Conservation (phyloP, 92 coral and sea anemone species). For the Montipora capitata region DNA sequence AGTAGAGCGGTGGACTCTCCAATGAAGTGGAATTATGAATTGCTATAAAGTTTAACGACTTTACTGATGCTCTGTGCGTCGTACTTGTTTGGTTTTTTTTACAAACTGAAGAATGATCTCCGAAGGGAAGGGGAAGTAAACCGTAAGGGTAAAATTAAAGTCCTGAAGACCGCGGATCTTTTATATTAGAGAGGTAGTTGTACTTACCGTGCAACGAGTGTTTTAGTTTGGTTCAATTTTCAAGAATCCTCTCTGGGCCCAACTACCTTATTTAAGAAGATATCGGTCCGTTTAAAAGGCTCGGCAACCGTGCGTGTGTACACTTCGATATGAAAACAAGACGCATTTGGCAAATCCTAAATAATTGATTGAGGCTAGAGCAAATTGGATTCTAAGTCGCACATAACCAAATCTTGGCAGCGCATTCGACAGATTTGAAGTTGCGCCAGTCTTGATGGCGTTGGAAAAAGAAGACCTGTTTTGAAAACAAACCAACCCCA, state of each 20-base stretch:
- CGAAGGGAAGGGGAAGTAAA: too few species aligned
- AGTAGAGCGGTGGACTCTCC: neutral
- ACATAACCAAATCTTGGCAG: neutral
- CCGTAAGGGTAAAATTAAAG: too few species aligned
- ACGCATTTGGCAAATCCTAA: neutral
- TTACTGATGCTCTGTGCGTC: neutral
- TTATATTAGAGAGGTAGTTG: too few species aligned
- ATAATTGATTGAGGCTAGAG: neutral
- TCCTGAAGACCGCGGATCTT: too few species aligned
- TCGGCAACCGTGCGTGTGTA: too few species aligned
- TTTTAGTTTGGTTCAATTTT: too few species aligned
- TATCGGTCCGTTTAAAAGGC: too few species aligned
- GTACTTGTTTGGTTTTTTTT: neutral
- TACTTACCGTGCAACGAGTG: too few species aligned
- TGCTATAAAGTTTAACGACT: too few species aligned
- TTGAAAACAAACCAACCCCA: neutral
- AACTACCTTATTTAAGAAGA: too few species aligned
- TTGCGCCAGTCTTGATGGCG: neutral
- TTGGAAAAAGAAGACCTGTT: neutral
- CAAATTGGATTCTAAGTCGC: neutral
- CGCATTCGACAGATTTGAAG: neutral
- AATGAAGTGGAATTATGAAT: neutral
- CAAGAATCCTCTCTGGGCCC: too few species aligned
- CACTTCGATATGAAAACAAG: too few species aligned
- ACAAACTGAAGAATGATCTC: neutral